Evolutionary conservation across 2,113 vertebrate species (phyloP).

Genomic region (Xiphorhynchus elegans): DNA sequence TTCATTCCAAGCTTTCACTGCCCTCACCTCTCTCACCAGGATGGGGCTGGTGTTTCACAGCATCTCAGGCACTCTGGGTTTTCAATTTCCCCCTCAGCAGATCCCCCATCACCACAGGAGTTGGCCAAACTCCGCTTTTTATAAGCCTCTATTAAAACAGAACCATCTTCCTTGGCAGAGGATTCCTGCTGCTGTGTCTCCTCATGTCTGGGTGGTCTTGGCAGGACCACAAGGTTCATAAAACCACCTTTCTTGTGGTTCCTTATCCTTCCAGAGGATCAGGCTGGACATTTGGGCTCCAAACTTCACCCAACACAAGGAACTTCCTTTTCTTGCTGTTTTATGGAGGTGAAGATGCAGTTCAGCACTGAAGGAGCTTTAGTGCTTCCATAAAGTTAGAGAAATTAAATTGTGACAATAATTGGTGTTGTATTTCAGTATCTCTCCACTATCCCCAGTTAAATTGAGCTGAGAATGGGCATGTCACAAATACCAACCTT

Average conservation of each 20-base stretch:
- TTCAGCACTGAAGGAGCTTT: not conserved
- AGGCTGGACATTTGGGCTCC: not conserved
- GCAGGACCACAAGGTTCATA: not conserved
- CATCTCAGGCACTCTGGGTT: not conserved
- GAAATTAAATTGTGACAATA: accelerated
- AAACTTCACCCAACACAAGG: not conserved
- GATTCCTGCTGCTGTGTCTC: not conserved
- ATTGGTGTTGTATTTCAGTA: not conserved
- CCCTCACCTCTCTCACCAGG: not conserved
- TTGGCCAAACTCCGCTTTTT: not conserved
- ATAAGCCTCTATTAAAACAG: not conserved
- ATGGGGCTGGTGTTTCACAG: not conserved
- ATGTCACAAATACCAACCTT: not conserved
- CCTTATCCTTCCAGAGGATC: not conserved
- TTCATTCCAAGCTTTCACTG: accelerated
- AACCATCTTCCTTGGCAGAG: not conserved
- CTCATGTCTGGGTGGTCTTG: constrained; percentile 9
- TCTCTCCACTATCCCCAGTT: not conserved
- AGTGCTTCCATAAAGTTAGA: not conserved
- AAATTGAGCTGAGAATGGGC: not conserved
- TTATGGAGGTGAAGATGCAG: not conserved
- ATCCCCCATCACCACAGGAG: not conserved
- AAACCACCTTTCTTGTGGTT: constrained; percentile 24
- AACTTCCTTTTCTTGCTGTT: not conserved
- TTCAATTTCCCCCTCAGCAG: not conserved